Evolutionary conservation across 2,113 vertebrate species (phyloP).

Genomic region (Podarcis raffonei): DNA sequence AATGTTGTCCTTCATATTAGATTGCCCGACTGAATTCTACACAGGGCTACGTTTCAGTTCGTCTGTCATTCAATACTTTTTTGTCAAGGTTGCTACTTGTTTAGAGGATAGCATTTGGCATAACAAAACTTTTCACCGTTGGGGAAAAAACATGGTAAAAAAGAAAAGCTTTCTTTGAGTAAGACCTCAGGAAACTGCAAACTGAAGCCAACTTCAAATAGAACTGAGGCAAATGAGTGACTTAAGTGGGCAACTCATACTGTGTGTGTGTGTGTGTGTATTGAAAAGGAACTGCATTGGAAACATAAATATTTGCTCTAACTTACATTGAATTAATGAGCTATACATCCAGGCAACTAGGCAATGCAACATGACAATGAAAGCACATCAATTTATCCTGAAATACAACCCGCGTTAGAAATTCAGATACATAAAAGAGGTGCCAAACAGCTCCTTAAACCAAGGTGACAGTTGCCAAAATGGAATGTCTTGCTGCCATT

Average conservation of each 20-base stretch:
- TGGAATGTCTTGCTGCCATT: too few species aligned
- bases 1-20: neutral
- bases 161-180: neutral
- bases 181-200: neutral
- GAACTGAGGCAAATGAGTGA: too few species aligned
- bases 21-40: neutral
- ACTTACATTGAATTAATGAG: neutral
- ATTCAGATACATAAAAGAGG: too few species aligned
- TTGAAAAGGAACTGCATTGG: neutral
- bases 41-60: neutral
- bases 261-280: neutral
- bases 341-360: neutral
- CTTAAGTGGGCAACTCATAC: neutral
- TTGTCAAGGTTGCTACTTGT: neutral
- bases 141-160: too few species aligned
- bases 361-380: neutral
- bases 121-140: neutral
- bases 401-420: neutral
- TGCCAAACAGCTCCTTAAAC: too few species aligned
- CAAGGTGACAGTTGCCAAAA: too few species aligned
- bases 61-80: neutral
- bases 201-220: constrained; percentile 3
- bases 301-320: neutral
- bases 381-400: neutral
- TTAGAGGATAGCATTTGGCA: neutral